These are phyloP conservation scores for Andrena cerasifolii DNA, from an alignment of 1,140 invertebrate species.

Conservation along the genomic window DNA sequence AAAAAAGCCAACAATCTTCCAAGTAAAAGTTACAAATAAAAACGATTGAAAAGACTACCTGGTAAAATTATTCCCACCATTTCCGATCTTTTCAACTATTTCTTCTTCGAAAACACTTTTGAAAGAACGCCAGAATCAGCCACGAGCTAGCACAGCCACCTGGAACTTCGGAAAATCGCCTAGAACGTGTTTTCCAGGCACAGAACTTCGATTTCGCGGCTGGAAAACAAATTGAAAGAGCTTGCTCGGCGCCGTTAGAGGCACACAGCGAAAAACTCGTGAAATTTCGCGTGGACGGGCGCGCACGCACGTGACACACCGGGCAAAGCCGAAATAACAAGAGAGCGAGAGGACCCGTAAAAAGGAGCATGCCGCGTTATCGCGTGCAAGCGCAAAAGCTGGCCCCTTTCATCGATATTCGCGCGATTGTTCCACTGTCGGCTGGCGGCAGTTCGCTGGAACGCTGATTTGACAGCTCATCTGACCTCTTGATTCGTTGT, in stretches of 20 bases:
- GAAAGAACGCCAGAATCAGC: too few species aligned
- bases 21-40: too few species aligned
- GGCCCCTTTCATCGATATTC: slow-evolving; percentile 58
- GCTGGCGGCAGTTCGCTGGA: slow-evolving; percentile 52
- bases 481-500: slow-evolving; percentile 64
- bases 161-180: too few species aligned
- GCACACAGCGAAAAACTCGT: background rate
- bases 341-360: slow-evolving; percentile 25
- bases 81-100: too few species aligned
- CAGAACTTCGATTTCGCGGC: too few species aligned
- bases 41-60: too few species aligned
- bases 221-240: background rate
- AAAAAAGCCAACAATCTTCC: background rate
- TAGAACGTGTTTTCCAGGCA: too few species aligned
- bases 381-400: slow-evolving; percentile 45
- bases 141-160: too few species aligned
- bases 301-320: slow-evolving; percentile 2
- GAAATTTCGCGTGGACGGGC: background rate
- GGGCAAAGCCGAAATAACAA: slow-evolving; percentile 36
- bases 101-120: too few species aligned
- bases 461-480: slow-evolving; percentile 67
- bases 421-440: slow-evolving; percentile 53
- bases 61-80: too few species aligned
- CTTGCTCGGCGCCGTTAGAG: background rate
- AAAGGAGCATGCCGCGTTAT: slow-evolving; percentile 40